These are phyloP conservation scores for Thera obeliscata DNA, from an alignment of 2,888 invertebrate species.

Conservation along the genomic window DNA sequence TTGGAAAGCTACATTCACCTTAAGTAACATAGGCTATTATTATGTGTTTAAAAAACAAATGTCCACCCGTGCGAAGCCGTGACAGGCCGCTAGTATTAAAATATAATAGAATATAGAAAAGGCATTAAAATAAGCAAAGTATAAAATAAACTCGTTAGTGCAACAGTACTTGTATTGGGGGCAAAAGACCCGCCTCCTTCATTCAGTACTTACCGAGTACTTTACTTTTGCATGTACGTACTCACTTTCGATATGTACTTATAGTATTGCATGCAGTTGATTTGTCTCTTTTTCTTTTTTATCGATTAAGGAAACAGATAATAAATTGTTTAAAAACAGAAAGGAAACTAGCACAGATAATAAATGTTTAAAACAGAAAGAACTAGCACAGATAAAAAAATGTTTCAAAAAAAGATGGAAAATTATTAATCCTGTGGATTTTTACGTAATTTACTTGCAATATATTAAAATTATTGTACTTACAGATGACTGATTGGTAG, in stretches of 20 bases:
- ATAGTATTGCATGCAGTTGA: neutral
- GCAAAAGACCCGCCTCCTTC: constrained; percentile 57
- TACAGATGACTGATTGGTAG: too few species aligned
- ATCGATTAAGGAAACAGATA: neutral
- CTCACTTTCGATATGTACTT: neutral
- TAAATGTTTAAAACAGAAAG: too few species aligned
- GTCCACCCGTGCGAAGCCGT: too few species aligned
- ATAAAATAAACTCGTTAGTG: constrained; percentile 35
- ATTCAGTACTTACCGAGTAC: constrained; percentile 44
- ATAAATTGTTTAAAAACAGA: too few species aligned
- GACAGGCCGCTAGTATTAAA: neutral
- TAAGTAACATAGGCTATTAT: too few species aligned
- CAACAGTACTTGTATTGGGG: constrained; percentile 59
- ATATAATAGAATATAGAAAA: constrained; percentile 18
- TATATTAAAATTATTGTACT: too few species aligned
- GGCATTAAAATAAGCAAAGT: constrained; percentile 15
- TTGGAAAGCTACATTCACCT: too few species aligned
- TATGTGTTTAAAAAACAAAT: too few species aligned
- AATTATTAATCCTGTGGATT: too few species aligned
- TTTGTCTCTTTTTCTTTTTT: neutral
- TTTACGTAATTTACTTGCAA: too few species aligned
- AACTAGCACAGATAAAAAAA: too few species aligned
- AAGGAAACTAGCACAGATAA: neutral
- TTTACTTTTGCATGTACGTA: neutral
- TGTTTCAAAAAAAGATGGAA: too few species aligned